Evolutionary conservation across 2,888 invertebrate genomes (phyloP), one percentile per base, ranked within the genome.

Genomic region (Heteromyza rotundicornis): DNA sequence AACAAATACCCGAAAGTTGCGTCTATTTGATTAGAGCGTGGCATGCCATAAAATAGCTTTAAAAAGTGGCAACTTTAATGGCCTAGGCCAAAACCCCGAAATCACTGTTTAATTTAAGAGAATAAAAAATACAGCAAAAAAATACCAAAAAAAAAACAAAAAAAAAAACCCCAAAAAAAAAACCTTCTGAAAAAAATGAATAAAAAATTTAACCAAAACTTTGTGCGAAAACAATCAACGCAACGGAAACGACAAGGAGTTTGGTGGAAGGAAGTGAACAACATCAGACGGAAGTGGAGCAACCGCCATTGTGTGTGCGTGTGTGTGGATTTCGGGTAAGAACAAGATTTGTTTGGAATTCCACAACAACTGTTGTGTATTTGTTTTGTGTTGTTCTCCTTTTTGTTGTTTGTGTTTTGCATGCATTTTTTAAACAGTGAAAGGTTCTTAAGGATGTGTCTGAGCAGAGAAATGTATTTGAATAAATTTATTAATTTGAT

Each of bases 261-360:
- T n/a, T n/a, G n/a, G n/a, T 51, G 20, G 24, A n/a, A 40, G 40
- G 5, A n/a, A n/a, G 40, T n/a, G 23, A 51, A 23, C 12, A 51
- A 51, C 51, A 51, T 51, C n/a, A 12, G 23, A 7, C 24, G 24
- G 51, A 51, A 51, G 23, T 23, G 51, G 51, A 51, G n/a, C 10
- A 51, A 20, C 51, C n/a, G 51, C 51, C 12, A 51, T 51, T 51
- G 49, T 49, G 49, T 16, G n/a, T n/a, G n/a, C n/a, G n/a, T n/a
- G n/a, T n/a, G n/a, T n/a, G n/a, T 49, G 20, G 49, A 49, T 49
- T 49, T 49, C 12, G 12, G 49, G 17, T 12, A 32, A 32, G 32
- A 32, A n/a, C n/a, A n/a, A n/a, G n/a, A n/a, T n/a, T n/a, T n/a
- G n/a, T n/a, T n/a, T n/a, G n/a, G n/a, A n/a, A n/a, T n/a, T n/a